A percentile compares a stretch with the other conserved stretches of the same genome.
Evolutionary conservation across 1,140 invertebrate genomes (phyloP).

Genomic region (Pseudomyrmex flavicornis): DNA sequence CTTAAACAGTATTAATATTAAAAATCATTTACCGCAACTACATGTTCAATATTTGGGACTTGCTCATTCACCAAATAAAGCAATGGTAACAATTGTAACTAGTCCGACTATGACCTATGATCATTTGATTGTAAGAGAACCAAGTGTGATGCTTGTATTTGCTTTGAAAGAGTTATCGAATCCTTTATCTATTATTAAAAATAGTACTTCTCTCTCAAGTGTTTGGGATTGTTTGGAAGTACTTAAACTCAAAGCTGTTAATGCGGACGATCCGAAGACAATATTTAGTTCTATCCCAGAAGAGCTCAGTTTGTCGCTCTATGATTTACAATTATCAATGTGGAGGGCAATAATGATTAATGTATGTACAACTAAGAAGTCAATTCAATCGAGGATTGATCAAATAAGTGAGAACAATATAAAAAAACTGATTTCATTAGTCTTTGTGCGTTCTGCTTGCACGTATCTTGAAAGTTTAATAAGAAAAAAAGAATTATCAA

Average conservation of each 20-base stretch:
- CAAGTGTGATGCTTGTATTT: conserved; percentile 77
- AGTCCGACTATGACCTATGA: conserved; percentile 79
- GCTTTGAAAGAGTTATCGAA: conserved; percentile 69
- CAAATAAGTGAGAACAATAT: conserved; percentile 72
- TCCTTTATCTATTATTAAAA: conserved; percentile 72
- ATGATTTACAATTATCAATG: conserved; percentile 75
- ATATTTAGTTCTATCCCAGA: conserved; percentile 57
- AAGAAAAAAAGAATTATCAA: conserved; percentile 50
- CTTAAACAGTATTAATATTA: conserved; percentile 59
- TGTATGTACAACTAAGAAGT: conserved; percentile 75
- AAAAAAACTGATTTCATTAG: conserved; percentile 76
- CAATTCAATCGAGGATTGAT: conserved; percentile 55
- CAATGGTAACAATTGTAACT: conserved; percentile 76
- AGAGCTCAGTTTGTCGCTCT: conserved; percentile 71
- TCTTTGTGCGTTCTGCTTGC: conserved; percentile 77
- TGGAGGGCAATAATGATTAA: conserved; percentile 80
- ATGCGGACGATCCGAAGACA: conserved; percentile 53
- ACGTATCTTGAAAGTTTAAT: conserved; percentile 69
- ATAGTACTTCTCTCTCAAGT: conserved; percentile 47
- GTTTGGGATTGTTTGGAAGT: conserved; percentile 82
- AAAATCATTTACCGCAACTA: conserved; percentile 68
- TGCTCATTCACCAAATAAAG: conserved; percentile 74
- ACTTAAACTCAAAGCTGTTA: conserved; percentile 77
- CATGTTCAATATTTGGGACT: conserved; percentile 79
- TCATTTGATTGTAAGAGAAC: conserved; percentile 80